phyloP scores from a whole-genome alignment of 2,113 vertebrate species.

The Paramisgurnus dabryanus region DNA sequence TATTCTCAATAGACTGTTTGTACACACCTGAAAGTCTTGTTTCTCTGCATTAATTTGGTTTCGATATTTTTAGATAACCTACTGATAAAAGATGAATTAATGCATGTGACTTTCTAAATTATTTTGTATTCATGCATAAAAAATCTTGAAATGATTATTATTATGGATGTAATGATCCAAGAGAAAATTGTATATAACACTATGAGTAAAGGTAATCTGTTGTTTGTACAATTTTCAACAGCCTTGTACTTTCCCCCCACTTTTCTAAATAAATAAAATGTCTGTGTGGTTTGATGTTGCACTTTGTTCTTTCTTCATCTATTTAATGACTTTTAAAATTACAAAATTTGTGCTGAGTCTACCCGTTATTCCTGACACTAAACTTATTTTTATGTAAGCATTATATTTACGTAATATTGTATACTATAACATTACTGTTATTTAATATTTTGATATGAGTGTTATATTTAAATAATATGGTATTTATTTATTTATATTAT shows the following conservation, averaged over 20 bases:
- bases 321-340: too few species aligned
- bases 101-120: constrained; percentile 51
- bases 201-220: constrained; percentile 14
- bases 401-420: too few species aligned
- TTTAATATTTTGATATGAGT: too few species aligned
- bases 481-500: too few species aligned
- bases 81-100: constrained; percentile 36
- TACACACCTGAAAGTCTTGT: constrained; percentile 13
- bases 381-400: too few species aligned
- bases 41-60: constrained; percentile 31
- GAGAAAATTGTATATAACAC: constrained; percentile 23
- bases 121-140: constrained; percentile 52
- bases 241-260: constrained; percentile 36
- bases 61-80: constrained; percentile 31
- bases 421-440: too few species aligned
- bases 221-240: constrained; percentile 40
- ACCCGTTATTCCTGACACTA: too few species aligned
- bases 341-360: too few species aligned
- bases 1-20: constrained; percentile 46
- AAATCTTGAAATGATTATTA: constrained; percentile 39
- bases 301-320: too few species aligned
- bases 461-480: too few species aligned
- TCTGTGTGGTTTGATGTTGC: constrained; percentile 14
- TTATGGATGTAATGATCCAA: constrained; percentile 36
- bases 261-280: constrained; percentile 54